phyloP scores from a whole-genome alignment of 2,113 vertebrate species.

The Catagonus wagneri region DNA sequence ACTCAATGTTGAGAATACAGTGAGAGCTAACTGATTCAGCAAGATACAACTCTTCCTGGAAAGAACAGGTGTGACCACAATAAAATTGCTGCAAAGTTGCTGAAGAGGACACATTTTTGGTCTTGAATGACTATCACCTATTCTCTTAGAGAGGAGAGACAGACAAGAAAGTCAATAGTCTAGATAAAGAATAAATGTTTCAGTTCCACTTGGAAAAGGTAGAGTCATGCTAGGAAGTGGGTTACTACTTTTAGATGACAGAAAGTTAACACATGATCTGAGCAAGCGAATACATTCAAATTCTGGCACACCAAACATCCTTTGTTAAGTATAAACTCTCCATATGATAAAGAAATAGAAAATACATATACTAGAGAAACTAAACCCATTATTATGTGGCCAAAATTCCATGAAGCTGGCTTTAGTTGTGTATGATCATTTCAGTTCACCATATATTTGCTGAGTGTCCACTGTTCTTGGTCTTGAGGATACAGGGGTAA shows the following conservation, averaged over 20 bases:
- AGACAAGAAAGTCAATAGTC: not conserved
- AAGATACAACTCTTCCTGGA: not conserved
- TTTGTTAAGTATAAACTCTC: not conserved
- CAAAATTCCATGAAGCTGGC: not conserved
- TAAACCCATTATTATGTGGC: not conserved
- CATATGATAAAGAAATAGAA: not conserved
- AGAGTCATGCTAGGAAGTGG: not conserved
- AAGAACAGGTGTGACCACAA: not conserved
- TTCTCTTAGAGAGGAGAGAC: not conserved
- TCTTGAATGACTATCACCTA: not conserved
- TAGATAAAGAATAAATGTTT: not conserved
- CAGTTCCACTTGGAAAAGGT: not conserved
- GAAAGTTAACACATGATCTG: not conserved
- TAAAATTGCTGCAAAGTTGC: not conserved
- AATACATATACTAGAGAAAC: not conserved
- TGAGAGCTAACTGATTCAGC: not conserved
- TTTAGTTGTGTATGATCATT: not conserved
- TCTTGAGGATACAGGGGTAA: not conserved
- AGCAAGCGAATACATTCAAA: not conserved
- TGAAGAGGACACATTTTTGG: not conserved
- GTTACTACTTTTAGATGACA: not conserved
- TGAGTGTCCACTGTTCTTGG: not conserved
- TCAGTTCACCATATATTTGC: not conserved
- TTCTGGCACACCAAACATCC: not conserved
- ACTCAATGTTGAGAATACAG: not conserved